These are phyloP conservation scores for Ornithorhynchus anatinus DNA, from an alignment of 2,113 vertebrate species.

Conservation along the genomic window DNA sequence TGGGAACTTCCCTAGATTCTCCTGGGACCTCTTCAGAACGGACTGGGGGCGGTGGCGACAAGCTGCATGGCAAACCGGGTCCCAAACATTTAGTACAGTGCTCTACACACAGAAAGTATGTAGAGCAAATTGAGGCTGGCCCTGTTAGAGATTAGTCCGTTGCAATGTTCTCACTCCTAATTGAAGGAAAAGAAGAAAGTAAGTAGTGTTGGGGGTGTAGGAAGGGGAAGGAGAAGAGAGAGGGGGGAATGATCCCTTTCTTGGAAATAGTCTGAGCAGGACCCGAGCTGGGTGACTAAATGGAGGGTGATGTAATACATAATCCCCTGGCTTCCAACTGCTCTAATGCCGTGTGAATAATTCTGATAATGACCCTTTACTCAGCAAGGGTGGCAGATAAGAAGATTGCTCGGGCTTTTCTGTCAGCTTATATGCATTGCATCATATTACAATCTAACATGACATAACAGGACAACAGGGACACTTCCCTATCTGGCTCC, in stretches of 20 bases:
- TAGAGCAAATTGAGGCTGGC: background rate
- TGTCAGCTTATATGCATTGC: conserved; percentile 9
- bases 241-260: background rate
- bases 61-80: too few species aligned
- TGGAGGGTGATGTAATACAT: conserved; percentile 35
- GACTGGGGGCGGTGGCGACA: too few species aligned
- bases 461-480: background rate
- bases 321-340: conserved; percentile 28
- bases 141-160: background rate
- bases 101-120: background rate
- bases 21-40: background rate
- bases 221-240: background rate
- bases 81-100: fast-evolving
- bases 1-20: background rate
- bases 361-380: conserved; percentile 53
- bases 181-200: background rate
- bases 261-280: conserved; percentile 12
- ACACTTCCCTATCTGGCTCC: conserved; percentile 5
- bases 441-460: background rate
- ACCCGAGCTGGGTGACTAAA: conserved; percentile 5
- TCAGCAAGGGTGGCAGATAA: conserved; percentile 56
- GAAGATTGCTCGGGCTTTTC: conserved; percentile 25
- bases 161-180: background rate
- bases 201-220: background rate
- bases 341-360: conserved; percentile 44